Evolutionary conservation across 30 jellyfish, hydroid and myxozoan species (phyloP).

Genomic region (Clytia hemisphaerica): DNA sequence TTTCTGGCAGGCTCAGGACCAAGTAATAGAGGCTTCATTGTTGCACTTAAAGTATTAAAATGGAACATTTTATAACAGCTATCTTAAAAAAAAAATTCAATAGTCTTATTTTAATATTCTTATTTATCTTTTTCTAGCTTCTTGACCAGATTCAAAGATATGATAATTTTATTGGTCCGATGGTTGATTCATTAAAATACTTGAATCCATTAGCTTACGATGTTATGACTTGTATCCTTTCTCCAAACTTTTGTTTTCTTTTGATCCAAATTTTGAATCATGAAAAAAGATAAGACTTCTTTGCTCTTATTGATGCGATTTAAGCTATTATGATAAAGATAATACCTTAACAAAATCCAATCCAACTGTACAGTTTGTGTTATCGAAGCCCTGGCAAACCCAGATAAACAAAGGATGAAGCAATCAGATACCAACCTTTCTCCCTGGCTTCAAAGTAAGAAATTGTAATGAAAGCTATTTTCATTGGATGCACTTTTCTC

Average conservation of each 20-base stretch:
- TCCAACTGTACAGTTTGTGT: constrained; percentile 67
- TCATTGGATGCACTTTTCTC: too few relatives aligned
- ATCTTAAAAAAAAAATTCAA: not conserved
- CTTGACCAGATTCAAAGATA: constrained; percentile 86
- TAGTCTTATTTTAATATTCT: not conserved
- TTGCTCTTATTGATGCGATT: not conserved
- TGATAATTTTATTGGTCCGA: constrained; percentile 94
- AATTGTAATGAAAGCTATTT: not conserved
- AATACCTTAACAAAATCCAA: not conserved
- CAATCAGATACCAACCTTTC: constrained; percentile 95
- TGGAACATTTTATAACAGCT: not conserved
- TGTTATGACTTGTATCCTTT: constrained; percentile 96
- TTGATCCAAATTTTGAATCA: not conserved
- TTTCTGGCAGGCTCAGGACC: not conserved
- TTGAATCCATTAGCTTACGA: constrained; percentile 93
- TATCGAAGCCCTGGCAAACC: constrained; percentile 94
- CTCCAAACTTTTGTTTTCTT: not conserved
- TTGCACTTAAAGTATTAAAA: not conserved
- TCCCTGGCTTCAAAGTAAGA: constrained; percentile 93
- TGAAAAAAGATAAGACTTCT: not conserved
- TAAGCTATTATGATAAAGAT: not conserved
- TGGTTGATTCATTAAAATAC: constrained; percentile 92
- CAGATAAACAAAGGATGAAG: constrained; percentile 88
- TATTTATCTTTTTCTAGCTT: constrained; percentile 37
- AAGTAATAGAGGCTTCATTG: too few relatives aligned